phyloP scores from a whole-genome alignment of 1,140 invertebrate species.

The Agraylea sexmaculata region DNA sequence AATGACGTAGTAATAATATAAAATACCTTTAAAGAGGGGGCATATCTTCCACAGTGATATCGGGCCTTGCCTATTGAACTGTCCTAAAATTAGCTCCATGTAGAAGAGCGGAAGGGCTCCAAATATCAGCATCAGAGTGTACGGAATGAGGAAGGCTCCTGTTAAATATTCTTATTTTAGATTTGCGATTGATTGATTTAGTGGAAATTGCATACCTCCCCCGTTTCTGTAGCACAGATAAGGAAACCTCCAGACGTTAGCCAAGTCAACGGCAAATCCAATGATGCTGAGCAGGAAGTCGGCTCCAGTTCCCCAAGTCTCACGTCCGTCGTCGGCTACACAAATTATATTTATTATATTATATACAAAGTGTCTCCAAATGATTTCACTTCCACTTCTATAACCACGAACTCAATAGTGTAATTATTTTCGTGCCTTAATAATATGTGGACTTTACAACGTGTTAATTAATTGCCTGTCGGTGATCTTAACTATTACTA shows the following conservation, averaged over 20 bases:
- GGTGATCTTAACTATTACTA: too few species aligned
- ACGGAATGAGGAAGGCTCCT: conserved; percentile 59
- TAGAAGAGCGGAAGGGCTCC: conserved; percentile 78
- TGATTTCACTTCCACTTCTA: too few species aligned
- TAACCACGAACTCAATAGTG: too few species aligned
- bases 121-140: conserved; percentile 58
- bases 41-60: conserved; percentile 74
- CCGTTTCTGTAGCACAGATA: conserved; percentile 33
- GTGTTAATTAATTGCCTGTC: too few species aligned
- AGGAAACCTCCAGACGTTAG: conserved; percentile 83
- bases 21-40: conserved; percentile 84
- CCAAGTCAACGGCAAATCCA: conserved; percentile 82
- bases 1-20: too few species aligned
- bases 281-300: conserved; percentile 89
- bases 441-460: too few species aligned
- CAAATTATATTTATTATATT: conserved; percentile 6
- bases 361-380: too few species aligned
- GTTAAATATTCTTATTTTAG: conserved; percentile 3
- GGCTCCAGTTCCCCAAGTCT: conserved; percentile 80
- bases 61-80: conserved; percentile 68
- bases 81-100: conserved; percentile 73
- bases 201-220: conserved; percentile 13
- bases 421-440: too few species aligned
- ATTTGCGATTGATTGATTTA: background rate
- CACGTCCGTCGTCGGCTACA: conserved; percentile 47